Evolutionary conservation across 2,888 invertebrate genomes (phyloP).

Genomic region (Morpho deidamia): DNA sequence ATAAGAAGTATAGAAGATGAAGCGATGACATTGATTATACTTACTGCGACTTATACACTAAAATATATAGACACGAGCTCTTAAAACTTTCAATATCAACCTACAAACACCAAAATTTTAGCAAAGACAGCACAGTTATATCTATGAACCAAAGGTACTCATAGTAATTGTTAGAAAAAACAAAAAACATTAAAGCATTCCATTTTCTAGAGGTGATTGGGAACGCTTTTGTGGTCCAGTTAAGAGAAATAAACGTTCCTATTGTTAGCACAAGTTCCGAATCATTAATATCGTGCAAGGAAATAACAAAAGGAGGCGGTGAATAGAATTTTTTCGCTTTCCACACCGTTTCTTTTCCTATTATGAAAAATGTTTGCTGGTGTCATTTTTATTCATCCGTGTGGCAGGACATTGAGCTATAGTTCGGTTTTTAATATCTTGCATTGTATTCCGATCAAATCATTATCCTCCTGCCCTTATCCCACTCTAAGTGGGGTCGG

Average conservation of each 20-base stretch:
- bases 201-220: constrained; percentile 22
- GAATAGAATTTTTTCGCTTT: constrained; percentile 30
- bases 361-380: constrained; percentile 21
- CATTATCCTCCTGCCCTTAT: too few species aligned
- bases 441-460: too few species aligned
- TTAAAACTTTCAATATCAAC: too few species aligned
- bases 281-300: constrained; percentile 48
- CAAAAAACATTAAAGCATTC: constrained; percentile 8
- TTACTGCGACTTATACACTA: too few species aligned
- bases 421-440: not conserved
- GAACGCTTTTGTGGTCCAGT: constrained; percentile 34
- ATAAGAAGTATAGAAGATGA: too few species aligned
- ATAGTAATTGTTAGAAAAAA: too few species aligned
- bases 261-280: constrained; percentile 40
- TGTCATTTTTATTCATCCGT: constrained; percentile 22
- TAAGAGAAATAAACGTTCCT: constrained; percentile 44
- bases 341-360: constrained; percentile 18
- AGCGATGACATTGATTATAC: not conserved
- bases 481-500: too few species aligned
- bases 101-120: too few species aligned
- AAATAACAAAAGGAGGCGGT: constrained; percentile 33
- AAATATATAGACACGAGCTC: not conserved
- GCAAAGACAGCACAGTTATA: too few species aligned
- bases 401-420: constrained; percentile 16
- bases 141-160: too few species aligned